A percentile compares a stretch with the other conserved stretches of the same genome.
Evolutionary conservation across 1,140 invertebrate species (phyloP).

Genomic region (Papilio aristodemus): DNA sequence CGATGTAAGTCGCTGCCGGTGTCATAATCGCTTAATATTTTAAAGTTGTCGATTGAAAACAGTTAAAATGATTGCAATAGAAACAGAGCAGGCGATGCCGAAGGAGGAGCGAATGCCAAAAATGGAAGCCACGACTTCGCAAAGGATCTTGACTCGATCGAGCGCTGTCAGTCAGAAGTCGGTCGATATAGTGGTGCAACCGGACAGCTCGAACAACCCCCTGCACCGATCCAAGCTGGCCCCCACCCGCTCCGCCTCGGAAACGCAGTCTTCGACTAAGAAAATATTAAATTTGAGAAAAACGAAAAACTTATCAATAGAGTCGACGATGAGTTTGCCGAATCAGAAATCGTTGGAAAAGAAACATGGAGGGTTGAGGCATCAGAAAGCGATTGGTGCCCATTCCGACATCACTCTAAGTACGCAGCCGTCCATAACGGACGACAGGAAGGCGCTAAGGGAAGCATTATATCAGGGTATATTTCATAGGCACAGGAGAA

Average conservation of each 20-base stretch:
- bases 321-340: constrained; percentile 78
- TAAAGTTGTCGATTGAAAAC: constrained; percentile 30
- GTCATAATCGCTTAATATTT: constrained; percentile 14
- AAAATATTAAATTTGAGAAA: constrained; percentile 71
- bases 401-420: constrained; percentile 78
- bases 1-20: constrained; percentile 58
- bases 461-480: constrained; percentile 90
- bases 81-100: constrained; percentile 67
- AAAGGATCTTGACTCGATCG: constrained; percentile 67
- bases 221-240: constrained; percentile 75
- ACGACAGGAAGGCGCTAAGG: constrained; percentile 86
- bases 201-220: constrained; percentile 71
- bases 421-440: constrained; percentile 82
- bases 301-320: constrained; percentile 79
- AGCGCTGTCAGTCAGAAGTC: constrained; percentile 82
- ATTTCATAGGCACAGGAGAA: constrained; percentile 88
- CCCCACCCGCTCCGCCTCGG: constrained; percentile 71
- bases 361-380: constrained; percentile 72
- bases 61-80: constrained; percentile 73
- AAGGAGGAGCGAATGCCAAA: constrained; percentile 64
- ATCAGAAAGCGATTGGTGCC: constrained; percentile 75
- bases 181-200: constrained; percentile 76
- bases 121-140: constrained; percentile 61
- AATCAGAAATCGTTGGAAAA: constrained; percentile 80
- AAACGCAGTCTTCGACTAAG: constrained; percentile 70